A percentile compares a stretch with the other conserved stretches of the same genome.
Conservation (phyloP, 2,888 invertebrate species). For the Pimpla rufipes region DNA sequence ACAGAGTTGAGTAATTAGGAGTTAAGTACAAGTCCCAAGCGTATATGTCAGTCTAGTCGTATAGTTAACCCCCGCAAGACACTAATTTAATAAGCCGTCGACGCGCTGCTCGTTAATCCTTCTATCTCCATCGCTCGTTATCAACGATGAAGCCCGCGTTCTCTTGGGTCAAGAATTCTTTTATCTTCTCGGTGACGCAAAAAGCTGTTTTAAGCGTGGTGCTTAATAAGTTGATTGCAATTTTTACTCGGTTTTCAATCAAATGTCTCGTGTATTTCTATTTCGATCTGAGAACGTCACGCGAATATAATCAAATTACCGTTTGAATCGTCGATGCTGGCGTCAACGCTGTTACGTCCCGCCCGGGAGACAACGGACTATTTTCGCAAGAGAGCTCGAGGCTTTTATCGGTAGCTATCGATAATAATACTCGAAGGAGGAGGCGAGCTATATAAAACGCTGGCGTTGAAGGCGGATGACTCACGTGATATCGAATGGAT, state of each 20-base stretch:
- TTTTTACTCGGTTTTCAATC: too few relatives aligned
- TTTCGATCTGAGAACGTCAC: conserved; percentile 11
- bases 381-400: conserved; percentile 48
- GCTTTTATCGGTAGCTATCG: conserved; percentile 57
- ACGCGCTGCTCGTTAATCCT: conserved; percentile 47
- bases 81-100: conserved; percentile 75
- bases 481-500: conserved; percentile 41
- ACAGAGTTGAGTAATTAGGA: conserved; percentile 79
- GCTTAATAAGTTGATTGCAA: too few relatives aligned
- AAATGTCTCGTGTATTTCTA: neutral
- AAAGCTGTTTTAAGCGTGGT: neutral
- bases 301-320: conserved; percentile 56
- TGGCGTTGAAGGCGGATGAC: conserved; percentile 32
- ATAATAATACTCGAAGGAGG: conserved; percentile 49
- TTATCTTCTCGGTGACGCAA: neutral
- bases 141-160: conserved; percentile 6
- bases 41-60: conserved; percentile 72
- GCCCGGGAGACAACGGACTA: conserved; percentile 39
- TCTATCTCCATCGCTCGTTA: conserved; percentile 37
- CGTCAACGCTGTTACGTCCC: conserved; percentile 7
- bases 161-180: conserved; percentile 28
- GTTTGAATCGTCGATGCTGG: conserved; percentile 21
- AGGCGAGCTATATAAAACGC: conserved; percentile 49
- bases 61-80: conserved; percentile 71
- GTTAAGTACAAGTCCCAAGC: conserved; percentile 76